Conservation (phyloP, 2,888 invertebrate species). For the Anaspis maculata region DNA sequence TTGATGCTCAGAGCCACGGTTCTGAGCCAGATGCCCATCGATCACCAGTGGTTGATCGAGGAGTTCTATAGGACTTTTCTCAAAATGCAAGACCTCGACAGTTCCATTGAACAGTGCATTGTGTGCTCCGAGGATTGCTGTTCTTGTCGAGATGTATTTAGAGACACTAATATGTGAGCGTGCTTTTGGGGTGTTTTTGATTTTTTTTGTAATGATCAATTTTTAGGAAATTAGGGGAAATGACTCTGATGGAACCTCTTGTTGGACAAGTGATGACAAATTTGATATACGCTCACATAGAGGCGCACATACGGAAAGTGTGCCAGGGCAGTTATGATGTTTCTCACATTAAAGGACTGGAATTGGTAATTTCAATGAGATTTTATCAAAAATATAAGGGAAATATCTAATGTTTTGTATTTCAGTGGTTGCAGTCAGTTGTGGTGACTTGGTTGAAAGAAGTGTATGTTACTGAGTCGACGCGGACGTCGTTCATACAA, state of each 20-base stretch:
- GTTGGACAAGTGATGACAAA: constrained; percentile 78
- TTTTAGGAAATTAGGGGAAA: constrained; percentile 55
- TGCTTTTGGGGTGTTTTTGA: constrained; percentile 1
- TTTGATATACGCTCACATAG: constrained; percentile 75
- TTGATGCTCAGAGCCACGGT: constrained; percentile 57
- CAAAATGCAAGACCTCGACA: constrained; percentile 38
- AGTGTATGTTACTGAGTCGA: constrained; percentile 65
- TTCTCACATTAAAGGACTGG: constrained; percentile 67
- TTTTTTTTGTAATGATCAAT: constrained; percentile 5
- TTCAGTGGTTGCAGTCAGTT: constrained; percentile 76
- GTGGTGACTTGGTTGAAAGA: constrained; percentile 81
- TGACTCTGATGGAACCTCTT: constrained; percentile 73
- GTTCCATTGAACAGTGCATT: constrained; percentile 51
- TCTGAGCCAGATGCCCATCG: constrained; percentile 61
- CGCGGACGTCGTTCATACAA: constrained; percentile 40
- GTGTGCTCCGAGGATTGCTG: constrained; percentile 66
- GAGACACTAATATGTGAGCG: constrained; percentile 67
- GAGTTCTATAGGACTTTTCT: constrained; percentile 73
- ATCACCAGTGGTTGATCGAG: constrained; percentile 60
- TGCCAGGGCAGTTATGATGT: constrained; percentile 84
- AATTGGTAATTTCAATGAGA: constrained; percentile 52
- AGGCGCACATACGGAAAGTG: constrained; percentile 71
- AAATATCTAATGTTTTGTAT: too few species aligned
- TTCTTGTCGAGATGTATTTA: constrained; percentile 55
- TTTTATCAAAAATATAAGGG: too few species aligned